Conservation (phyloP, 2,113 vertebrate species). For the Platysternon megacephalum region DNA sequence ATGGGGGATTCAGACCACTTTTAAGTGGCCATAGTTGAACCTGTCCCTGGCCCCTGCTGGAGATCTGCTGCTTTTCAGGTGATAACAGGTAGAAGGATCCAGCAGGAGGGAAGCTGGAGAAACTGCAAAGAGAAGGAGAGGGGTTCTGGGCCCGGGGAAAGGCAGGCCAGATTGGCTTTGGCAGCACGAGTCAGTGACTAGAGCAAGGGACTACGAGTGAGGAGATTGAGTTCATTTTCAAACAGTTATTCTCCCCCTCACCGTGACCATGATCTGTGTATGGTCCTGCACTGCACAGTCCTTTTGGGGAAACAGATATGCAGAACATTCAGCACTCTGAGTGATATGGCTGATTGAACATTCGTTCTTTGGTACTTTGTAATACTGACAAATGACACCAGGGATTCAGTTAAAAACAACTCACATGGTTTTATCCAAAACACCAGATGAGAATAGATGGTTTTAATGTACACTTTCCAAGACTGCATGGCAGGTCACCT, state of each 20-base stretch:
- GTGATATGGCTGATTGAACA: neutral
- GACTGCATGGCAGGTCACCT: rapidly evolving
- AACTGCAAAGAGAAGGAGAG: neutral
- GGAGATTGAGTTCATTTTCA: neutral
- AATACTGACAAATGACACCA: neutral
- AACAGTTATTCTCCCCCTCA: neutral
- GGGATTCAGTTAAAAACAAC: neutral
- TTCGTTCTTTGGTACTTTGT: rapidly evolving
- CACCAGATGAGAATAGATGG: neutral
- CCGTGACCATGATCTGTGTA: neutral
- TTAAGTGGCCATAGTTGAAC: neutral
- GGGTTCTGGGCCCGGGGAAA: neutral
- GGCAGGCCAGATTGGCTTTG: neutral
- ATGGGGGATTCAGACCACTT: neutral
- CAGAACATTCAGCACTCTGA: rapidly evolving
- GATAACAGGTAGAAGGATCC: neutral
- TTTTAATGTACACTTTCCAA: neutral
- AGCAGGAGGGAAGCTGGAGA: neutral
- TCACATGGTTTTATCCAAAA: neutral
- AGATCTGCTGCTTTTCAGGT: neutral
- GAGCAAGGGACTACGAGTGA: neutral
- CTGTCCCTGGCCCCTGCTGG: neutral
- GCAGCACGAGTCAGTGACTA: neutral
- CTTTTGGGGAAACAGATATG: neutral
- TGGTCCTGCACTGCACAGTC: neutral